phyloP scores from a whole-genome alignment of 2,888 invertebrate species.

The Griposia aprilina region DNA sequence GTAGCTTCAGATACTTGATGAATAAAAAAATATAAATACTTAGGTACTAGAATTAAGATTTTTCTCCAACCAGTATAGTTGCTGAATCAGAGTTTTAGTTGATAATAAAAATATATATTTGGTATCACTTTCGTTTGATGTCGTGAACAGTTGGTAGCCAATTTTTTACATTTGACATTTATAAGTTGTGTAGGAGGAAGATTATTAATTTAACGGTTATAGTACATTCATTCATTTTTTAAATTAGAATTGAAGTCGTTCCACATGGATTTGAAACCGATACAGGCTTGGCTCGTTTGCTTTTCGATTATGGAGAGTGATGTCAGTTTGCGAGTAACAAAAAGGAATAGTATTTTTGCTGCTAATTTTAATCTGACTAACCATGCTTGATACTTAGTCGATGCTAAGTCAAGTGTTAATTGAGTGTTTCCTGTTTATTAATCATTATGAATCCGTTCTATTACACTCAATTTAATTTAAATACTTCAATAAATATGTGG shows the following conservation, averaged over 20 bases:
- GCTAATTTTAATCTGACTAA: constrained; percentile 21
- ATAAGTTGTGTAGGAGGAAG: constrained; percentile 36
- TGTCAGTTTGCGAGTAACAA: background rate
- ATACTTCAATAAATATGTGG: constrained; percentile 9
- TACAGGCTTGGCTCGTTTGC: background rate
- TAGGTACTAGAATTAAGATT: background rate
- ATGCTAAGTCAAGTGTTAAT: constrained; percentile 33
- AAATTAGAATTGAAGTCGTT: background rate
- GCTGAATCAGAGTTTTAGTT: constrained; percentile 31
- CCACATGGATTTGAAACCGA: constrained; percentile 1
- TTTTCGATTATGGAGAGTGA: background rate
- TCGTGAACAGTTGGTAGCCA: constrained; percentile 32
- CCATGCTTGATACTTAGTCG: background rate
- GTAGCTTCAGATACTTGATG: background rate
- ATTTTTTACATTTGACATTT: constrained; percentile 52
- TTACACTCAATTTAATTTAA: constrained; percentile 13
- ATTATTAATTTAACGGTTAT: constrained; percentile 23
- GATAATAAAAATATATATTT: constrained; percentile 36
- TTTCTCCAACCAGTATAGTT: constrained; percentile 14
- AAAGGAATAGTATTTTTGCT: background rate
- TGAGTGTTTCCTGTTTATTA: background rate
- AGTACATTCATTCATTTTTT: constrained; percentile 39
- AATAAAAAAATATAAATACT: constrained; percentile 16
- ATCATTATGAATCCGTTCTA: background rate
- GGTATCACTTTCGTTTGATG: constrained; percentile 44